Percentiles rank a stretch among this genome's conserved stretches.
phyloP scores from a whole-genome alignment of 2,888 invertebrate genomes.

The Dioctria linearis region DNA sequence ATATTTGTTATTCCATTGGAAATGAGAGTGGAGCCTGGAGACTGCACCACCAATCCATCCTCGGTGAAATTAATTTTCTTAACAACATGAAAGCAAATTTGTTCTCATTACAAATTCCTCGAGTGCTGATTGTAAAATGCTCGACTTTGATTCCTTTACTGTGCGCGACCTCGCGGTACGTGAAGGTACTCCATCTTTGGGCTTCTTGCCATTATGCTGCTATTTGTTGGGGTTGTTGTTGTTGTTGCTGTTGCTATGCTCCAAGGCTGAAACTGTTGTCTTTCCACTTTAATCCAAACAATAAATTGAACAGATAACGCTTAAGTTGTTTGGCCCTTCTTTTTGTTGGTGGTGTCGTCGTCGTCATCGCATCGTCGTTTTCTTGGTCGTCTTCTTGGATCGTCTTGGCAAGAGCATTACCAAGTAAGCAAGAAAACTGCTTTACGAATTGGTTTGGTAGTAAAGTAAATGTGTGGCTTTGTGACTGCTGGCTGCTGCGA shows the following conservation, averaged over 20 bases:
- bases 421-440: slow-evolving; percentile 18
- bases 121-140: slow-evolving; percentile 43
- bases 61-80: slow-evolving; percentile 52
- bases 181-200: slow-evolving; percentile 40
- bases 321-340: slow-evolving; percentile 52
- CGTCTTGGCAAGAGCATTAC: not conserved
- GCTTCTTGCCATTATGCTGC: slow-evolving; percentile 47
- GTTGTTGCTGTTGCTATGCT: not conserved
- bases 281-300: slow-evolving; percentile 52
- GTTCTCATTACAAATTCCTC: slow-evolving; percentile 54
- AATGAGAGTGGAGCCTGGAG: not conserved
- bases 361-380: not conserved
- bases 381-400: too few relatives aligned
- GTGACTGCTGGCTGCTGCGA: not conserved
- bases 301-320: slow-evolving; percentile 54
- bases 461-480: not conserved
- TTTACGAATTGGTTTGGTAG: not conserved
- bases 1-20: slow-evolving; percentile 36
- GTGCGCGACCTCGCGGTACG: not conserved
- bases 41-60: slow-evolving; percentile 32
- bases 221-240: slow-evolving; percentile 47
- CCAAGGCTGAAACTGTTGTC: slow-evolving; percentile 44
- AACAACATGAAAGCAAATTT: slow-evolving; percentile 55
- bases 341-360: slow-evolving; percentile 39
- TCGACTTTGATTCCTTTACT: slow-evolving; percentile 32